These are phyloP conservation scores for Orycteropus afer DNA, from an alignment of 2,113 vertebrate genomes.

Conservation along the genomic window DNA sequence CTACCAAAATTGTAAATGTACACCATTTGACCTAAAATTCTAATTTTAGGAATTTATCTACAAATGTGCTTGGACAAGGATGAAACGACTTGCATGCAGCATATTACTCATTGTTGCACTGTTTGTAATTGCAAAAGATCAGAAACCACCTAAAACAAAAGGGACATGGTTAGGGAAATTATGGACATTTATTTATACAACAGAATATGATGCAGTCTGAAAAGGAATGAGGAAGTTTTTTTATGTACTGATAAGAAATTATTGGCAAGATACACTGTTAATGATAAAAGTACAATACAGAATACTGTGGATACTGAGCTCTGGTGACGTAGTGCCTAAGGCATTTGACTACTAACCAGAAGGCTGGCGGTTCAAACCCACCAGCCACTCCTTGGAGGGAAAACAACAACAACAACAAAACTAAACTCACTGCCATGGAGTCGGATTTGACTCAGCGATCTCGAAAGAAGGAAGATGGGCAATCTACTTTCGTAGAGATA, in stretches of 20 bases:
- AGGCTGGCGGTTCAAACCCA: too few relatives aligned
- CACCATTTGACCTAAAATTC: background rate
- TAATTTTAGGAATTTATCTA: background rate
- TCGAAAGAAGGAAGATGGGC: too few relatives aligned
- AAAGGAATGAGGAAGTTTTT: slow-evolving; percentile 2
- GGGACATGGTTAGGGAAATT: background rate
- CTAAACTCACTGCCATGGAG: too few relatives aligned
- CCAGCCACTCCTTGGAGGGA: too few relatives aligned
- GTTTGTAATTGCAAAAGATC: background rate
- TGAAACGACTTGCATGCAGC: background rate
- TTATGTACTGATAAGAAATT: background rate
- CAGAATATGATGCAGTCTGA: background rate
- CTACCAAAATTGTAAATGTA: background rate
- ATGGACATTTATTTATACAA: background rate
- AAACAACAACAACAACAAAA: too few relatives aligned
- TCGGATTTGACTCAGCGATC: too few relatives aligned
- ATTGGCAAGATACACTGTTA: background rate
- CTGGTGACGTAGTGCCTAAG: too few relatives aligned
- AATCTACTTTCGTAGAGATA: too few relatives aligned
- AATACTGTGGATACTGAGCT: background rate
- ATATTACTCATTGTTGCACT: background rate
- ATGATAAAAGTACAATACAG: slow-evolving; percentile 14
- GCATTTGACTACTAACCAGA: too few relatives aligned
- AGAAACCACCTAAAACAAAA: background rate
- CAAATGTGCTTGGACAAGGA: background rate